Evolutionary conservation across 2,888 invertebrate species (phyloP), one percentile per base, ranked within the genome.

Genomic region (Drosophila formosana): DNA sequence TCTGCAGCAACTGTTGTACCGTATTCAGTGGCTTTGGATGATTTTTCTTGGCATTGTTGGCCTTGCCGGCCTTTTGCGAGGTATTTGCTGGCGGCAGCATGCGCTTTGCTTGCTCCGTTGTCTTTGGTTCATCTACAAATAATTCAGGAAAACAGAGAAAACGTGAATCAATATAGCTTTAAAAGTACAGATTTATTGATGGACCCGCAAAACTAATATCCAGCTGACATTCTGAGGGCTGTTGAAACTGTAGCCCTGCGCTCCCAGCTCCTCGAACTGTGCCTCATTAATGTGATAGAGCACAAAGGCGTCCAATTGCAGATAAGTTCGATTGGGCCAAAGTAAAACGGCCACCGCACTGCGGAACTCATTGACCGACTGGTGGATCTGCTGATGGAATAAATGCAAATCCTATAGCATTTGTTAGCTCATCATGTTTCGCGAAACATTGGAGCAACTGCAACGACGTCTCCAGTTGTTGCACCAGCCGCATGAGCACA

Each of bases 321-420:
- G 39, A 11, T 84, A 81, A 0, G 63, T 56, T 13, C 78, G 63
- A 61, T 66, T 78, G 7, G 84, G 85, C 71, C 73, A 80, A 4
- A 84, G 45, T 2, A 84, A 45, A 4, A 80, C 49, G 2, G 71
- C 62, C 2, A 80, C 72, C 0, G 86, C 53, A 4, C 63, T 62
- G n/a, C 84, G 85, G 66, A 85, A 85, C 25, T 82, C 66, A 6
- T 66, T 66, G 9, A 84, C 50, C 4, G 83, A 81, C n/a, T 60
- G 47, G 58, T 65, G 53, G n/a, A 84, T 80, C 9, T 70, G 56
- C 25, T 64, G 47, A 43, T 81, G 75, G 4, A 72, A 72, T 30
- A 41, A 18, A n/a, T 39, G 56, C 25, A 84, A 47, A 18, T 72
- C 52, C 5, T 66, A 25, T 0, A 72, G 13, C 13, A 71, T 1